These are phyloP conservation scores for Agelas oroides DNA, from an alignment of 37 sponge, comb jelly and placozoan genomes.

Conservation along the genomic window DNA sequence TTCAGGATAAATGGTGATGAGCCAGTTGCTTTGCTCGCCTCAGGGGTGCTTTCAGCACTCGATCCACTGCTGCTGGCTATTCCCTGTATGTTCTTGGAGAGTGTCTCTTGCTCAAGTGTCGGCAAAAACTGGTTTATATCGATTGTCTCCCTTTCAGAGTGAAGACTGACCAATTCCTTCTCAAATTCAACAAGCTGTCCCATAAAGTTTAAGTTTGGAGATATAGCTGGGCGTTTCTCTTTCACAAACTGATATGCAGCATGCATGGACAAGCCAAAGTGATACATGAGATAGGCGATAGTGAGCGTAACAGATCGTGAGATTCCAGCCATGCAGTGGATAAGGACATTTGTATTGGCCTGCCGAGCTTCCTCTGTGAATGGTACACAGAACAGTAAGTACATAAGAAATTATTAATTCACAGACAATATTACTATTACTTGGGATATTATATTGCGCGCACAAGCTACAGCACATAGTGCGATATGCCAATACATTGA, in stretches of 20 bases:
- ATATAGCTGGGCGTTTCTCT: conserved; percentile 81
- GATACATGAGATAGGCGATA: conserved; percentile 93
- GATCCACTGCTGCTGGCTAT: not conserved
- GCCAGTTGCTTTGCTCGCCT: no score
- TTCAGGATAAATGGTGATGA: no score
- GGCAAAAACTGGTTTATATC: conserved; percentile 23
- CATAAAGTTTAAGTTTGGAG: conserved; percentile 99
- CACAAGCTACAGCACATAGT: no score
- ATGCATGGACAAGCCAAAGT: conserved; percentile 79
- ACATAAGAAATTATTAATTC: no score
- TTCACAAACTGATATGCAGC: conserved; percentile 92
- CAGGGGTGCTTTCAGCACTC: conserved; percentile 16
- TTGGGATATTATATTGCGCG: no score
- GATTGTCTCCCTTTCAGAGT: conserved; percentile 4
- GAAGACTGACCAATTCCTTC: conserved; percentile 34
- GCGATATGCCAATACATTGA: no score
- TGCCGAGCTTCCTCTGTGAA: conserved; percentile 78
- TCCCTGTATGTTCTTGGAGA: conserved; percentile 17
- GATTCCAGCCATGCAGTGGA: conserved; percentile 96
- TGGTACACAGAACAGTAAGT: no score
- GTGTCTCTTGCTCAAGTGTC: conserved; percentile 12
- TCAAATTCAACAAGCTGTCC: conserved; percentile 96
- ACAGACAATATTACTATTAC: no score
- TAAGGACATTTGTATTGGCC: conserved; percentile 56
- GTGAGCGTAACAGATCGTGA: conserved; percentile 95